These are phyloP conservation scores for Agrotis clavis DNA, from an alignment of 2,888 invertebrate genomes.

Conservation along the genomic window DNA sequence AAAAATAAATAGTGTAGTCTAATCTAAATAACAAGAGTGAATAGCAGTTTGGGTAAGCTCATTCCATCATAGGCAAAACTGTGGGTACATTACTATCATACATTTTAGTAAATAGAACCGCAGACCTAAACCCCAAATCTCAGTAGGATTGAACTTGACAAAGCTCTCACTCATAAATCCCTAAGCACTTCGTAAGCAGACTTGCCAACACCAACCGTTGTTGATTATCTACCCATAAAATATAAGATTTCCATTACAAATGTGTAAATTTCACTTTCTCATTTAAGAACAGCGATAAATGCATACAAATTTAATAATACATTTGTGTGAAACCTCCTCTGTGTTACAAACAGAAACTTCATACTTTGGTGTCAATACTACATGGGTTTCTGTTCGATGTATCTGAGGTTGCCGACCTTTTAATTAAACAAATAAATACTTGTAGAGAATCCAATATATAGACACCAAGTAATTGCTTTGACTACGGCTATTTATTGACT, in stretches of 20 bases:
- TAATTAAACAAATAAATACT: slow-evolving; percentile 56
- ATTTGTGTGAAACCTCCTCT: slow-evolving; percentile 33
- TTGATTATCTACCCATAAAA: slow-evolving; percentile 31
- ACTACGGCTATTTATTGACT: slow-evolving; percentile 41
- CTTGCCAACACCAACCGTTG: background rate
- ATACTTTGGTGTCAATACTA: slow-evolving; percentile 37
- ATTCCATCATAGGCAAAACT: too few species aligned
- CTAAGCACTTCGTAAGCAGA: background rate
- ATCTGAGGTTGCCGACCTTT: slow-evolving; percentile 29
- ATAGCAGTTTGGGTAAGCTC: too few species aligned
- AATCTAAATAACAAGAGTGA: too few species aligned
- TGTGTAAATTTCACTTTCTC: slow-evolving; percentile 48
- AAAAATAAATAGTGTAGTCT: too few species aligned
- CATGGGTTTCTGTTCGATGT: slow-evolving; percentile 14
- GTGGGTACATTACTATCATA: too few species aligned
- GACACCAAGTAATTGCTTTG: slow-evolving; percentile 35
- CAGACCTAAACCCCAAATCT: background rate
- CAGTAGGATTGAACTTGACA: background rate
- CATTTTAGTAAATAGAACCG: too few species aligned
- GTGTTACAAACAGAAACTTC: slow-evolving; percentile 18
- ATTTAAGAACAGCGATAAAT: slow-evolving; percentile 29
- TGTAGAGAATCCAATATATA: slow-evolving; percentile 26
- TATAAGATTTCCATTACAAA: slow-evolving; percentile 42
- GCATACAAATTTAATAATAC: slow-evolving; percentile 43
- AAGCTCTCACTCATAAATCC: background rate